These are phyloP conservation scores for Podocnemis expansa DNA, from an alignment of 2,113 vertebrate species.

Conservation along the genomic window DNA sequence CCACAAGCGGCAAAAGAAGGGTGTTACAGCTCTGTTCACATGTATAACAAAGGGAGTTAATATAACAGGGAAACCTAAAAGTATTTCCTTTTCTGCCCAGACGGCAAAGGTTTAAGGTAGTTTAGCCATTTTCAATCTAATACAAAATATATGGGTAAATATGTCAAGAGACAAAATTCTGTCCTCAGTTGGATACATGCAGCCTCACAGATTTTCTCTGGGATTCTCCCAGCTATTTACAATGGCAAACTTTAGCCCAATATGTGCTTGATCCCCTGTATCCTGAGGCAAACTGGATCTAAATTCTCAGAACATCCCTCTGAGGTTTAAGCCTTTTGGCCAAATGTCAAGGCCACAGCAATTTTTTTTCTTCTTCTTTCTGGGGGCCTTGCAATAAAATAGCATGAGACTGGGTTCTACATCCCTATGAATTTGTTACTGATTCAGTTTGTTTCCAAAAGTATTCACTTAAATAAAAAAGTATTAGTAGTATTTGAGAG, in stretches of 20 bases:
- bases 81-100: background rate
- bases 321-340: background rate
- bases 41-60: background rate
- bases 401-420: background rate
- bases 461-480: slow-evolving; percentile 17
- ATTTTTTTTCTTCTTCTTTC: slow-evolving; percentile 12
- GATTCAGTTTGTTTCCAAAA: slow-evolving; percentile 33
- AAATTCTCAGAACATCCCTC: background rate
- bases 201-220: background rate
- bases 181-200: background rate
- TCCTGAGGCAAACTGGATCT: background rate
- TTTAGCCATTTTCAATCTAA: background rate
- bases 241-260: background rate
- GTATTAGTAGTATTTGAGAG: slow-evolving; percentile 35
- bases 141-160: background rate
- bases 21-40: too few species aligned
- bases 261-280: background rate
- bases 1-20: too few species aligned
- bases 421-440: background rate
- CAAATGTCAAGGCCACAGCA: background rate
- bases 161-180: slow-evolving; percentile 11
- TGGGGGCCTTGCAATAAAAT: slow-evolving; percentile 10
- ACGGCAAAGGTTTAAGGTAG: slow-evolving; percentile 25
- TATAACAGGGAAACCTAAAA: background rate
- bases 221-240: background rate